Conservation (phyloP, 2,113 vertebrate species). For the Gallinago paraguaiae region DNA sequence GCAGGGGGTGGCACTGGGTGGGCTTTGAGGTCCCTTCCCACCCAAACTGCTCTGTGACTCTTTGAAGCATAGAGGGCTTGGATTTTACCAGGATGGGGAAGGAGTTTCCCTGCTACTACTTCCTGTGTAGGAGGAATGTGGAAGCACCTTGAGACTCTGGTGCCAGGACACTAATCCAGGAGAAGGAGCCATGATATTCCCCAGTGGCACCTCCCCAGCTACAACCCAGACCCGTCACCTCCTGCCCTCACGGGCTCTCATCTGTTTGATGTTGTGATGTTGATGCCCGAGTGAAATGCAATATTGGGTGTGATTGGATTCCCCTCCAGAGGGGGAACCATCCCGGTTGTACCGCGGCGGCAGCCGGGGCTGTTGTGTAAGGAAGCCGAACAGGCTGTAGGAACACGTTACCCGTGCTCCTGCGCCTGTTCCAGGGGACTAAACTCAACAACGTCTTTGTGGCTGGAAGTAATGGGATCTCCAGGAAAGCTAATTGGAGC, state of each 20-base stretch:
- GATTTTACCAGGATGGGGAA: not conserved
- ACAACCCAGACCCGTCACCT: not conserved
- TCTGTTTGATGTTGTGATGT: not conserved
- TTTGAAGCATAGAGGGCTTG: accelerated
- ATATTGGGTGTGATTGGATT: not conserved
- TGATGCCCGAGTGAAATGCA: not conserved
- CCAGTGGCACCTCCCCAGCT: not conserved
- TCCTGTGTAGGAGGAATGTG: accelerated
- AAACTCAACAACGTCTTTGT: slow-evolving; percentile 38
- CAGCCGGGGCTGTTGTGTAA: not conserved
- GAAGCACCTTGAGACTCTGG: accelerated
- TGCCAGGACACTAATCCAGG: accelerated
- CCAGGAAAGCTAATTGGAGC: slow-evolving; percentile 32
- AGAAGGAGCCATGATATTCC: not conserved
- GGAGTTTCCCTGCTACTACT: not conserved
- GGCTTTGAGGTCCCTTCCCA: not conserved
- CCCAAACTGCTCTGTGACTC: not conserved
- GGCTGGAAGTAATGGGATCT: slow-evolving; percentile 55
- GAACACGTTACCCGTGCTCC: not conserved
- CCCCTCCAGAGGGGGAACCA: not conserved
- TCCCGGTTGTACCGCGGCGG: not conserved
- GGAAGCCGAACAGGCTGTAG: slow-evolving; percentile 22
- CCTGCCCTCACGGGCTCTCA: not conserved
- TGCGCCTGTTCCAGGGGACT: not conserved
- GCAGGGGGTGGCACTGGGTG: not conserved